These are phyloP conservation scores for Castor canadensis DNA, from an alignment of 2,113 vertebrate species.

Conservation along the genomic window DNA sequence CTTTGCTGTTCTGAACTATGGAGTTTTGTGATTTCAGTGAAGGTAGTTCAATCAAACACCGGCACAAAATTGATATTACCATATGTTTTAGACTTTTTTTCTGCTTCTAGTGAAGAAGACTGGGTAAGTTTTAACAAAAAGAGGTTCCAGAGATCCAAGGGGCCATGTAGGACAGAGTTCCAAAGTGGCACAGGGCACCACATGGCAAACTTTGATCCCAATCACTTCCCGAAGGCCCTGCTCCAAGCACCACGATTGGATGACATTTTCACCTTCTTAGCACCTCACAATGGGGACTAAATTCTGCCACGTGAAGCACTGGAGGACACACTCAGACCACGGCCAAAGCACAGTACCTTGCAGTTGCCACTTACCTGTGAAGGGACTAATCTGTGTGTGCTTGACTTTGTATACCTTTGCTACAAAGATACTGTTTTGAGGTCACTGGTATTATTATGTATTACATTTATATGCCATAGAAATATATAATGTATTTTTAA, in stretches of 20 bases:
- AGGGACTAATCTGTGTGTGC: fast-evolving
- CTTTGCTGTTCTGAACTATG: not conserved
- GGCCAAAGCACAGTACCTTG: not conserved
- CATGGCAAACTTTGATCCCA: too few relatives aligned
- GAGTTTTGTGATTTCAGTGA: not conserved
- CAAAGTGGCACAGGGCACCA: too few relatives aligned
- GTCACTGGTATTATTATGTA: not conserved
- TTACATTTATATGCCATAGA: not conserved
- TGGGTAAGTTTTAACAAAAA: not conserved
- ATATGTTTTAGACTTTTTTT: not conserved
- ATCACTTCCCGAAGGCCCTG: too few relatives aligned
- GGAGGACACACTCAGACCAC: not conserved
- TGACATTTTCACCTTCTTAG: too few relatives aligned
- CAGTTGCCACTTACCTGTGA: not conserved
- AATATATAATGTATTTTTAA: not conserved
- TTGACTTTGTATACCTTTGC: not conserved
- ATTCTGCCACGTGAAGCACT: not conserved
- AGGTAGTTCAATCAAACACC: fast-evolving
- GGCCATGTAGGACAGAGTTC: too few relatives aligned
- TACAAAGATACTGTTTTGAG: not conserved
- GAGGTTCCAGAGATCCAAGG: too few relatives aligned
- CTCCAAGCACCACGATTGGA: too few relatives aligned
- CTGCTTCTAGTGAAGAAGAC: not conserved
- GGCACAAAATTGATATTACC: too few relatives aligned
- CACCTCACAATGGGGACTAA: too few relatives aligned